phyloP scores from a whole-genome alignment of 2,888 invertebrate species.

The Prosapia bicincta region DNA sequence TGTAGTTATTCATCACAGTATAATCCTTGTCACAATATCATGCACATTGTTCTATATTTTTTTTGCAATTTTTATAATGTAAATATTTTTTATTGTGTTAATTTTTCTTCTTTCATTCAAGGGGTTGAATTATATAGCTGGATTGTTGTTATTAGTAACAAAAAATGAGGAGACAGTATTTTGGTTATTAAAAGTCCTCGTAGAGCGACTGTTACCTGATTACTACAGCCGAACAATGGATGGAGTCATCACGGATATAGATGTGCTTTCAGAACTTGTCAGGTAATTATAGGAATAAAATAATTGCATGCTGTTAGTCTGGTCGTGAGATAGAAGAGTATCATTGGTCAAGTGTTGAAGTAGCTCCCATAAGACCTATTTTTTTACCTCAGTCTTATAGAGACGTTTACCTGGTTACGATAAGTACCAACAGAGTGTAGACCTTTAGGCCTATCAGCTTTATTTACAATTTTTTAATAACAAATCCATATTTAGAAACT shows the following conservation, averaged over 20 bases:
- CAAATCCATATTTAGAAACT: too few relatives aligned
- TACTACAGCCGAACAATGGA: slow-evolving; percentile 90
- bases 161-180: slow-evolving; percentile 89
- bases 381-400: too few relatives aligned
- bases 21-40: too few relatives aligned
- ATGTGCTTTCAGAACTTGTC: slow-evolving; percentile 83
- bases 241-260: slow-evolving; percentile 83
- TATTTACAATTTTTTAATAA: too few relatives aligned
- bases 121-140: slow-evolving; percentile 91
- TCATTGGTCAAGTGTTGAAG: too few relatives aligned
- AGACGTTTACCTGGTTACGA: too few relatives aligned
- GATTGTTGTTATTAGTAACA: slow-evolving; percentile 77
- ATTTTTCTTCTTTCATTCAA: slow-evolving; percentile 45
- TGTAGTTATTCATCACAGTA: too few relatives aligned
- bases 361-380: too few relatives aligned
- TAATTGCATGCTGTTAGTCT: too few relatives aligned
- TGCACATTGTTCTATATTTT: not conserved
- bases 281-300: slow-evolving; percentile 50
- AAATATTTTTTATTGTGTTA: slow-evolving; percentile 8
- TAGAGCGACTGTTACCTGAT: slow-evolving; percentile 79
- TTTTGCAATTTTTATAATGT: slow-evolving; percentile 2
- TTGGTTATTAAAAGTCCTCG: slow-evolving; percentile 87
- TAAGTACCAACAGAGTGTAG: too few relatives aligned
- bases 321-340: too few relatives aligned
- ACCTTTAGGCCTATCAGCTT: too few relatives aligned